These are phyloP conservation scores for Arvicola amphibius DNA, from an alignment of 2,797 vertebrate genomes.

Conservation along the genomic window DNA sequence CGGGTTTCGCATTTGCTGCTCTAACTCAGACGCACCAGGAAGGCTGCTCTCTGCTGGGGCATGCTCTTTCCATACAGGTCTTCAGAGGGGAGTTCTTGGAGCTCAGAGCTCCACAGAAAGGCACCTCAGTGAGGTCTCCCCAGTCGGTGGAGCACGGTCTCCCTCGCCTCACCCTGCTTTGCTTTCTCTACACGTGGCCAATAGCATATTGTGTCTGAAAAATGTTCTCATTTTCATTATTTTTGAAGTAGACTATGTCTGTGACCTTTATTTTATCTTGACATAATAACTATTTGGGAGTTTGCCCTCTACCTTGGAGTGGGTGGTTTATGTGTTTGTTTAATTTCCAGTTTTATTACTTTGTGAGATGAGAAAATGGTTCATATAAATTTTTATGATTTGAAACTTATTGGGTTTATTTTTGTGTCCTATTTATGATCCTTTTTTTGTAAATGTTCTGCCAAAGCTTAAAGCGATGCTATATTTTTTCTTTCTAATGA, in stretches of 20 bases:
- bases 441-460: conserved; percentile 28
- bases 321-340: conserved; percentile 51
- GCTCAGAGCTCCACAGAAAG: neutral
- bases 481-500: conserved; percentile 58
- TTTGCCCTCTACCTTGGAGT: conserved; percentile 50
- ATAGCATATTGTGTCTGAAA: neutral
- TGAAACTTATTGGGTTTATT: conserved; percentile 58
- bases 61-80: neutral
- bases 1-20: neutral
- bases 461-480: conserved; percentile 30
- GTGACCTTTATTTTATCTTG: conserved; percentile 55
- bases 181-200: conserved; percentile 1
- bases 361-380: conserved; percentile 46
- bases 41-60: neutral
- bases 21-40: neutral
- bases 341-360: conserved; percentile 64
- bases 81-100: neutral
- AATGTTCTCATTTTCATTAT: conserved; percentile 28
- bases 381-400: conserved; percentile 59
- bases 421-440: conserved; percentile 43
- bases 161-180: neutral
- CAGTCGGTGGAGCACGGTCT: too few species aligned
- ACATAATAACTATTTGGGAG: neutral
- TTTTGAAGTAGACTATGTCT: conserved; percentile 30
- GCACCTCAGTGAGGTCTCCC: neutral